A percentile compares a stretch with the other conserved stretches of the same genome.
phyloP scores from a whole-genome alignment of 92 coral and sea anemone genomes.

The Actinernus sp. region DNA sequence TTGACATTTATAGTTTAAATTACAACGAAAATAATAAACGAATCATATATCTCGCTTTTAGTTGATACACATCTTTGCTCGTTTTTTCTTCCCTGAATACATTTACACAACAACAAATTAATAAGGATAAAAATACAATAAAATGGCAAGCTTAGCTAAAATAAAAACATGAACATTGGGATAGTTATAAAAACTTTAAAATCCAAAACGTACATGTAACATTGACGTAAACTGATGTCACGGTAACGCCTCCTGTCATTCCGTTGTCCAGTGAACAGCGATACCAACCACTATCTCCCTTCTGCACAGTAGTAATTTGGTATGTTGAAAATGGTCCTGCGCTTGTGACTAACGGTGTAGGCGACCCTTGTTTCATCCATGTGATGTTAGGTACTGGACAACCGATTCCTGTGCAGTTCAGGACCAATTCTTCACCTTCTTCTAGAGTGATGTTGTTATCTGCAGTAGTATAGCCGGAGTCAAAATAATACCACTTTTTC shows the following conservation, averaged over 20 bases:
- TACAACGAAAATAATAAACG: no score
- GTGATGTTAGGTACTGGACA: slow-evolving; percentile 40
- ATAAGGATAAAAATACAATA: no score
- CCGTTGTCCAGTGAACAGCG: slow-evolving; percentile 49
- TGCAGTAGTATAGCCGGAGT: no score
- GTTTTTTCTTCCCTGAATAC: no score
- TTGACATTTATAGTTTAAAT: no score
- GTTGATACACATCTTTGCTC: no score
- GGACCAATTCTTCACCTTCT: not conserved
- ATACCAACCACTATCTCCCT: slow-evolving; percentile 27
- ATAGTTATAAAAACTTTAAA: no score
- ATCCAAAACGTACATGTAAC: slow-evolving; percentile 41
- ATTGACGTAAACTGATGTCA: slow-evolving; percentile 7
- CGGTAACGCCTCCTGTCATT: slow-evolving; percentile 22
- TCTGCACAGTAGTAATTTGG: not conserved
- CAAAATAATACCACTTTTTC: no score
- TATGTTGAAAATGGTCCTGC: not conserved
- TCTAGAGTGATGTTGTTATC: not conserved
- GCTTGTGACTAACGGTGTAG: not conserved
- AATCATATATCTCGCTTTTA: no score
- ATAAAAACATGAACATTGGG: no score
- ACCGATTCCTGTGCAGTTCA: slow-evolving; percentile 33
- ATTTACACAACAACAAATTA: no score
- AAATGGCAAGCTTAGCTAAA: no score
- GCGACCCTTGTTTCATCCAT: slow-evolving; percentile 29